These are phyloP conservation scores for Proales similis DNA, from an alignment of 1,140 invertebrate species.

Conservation along the genomic window DNA sequence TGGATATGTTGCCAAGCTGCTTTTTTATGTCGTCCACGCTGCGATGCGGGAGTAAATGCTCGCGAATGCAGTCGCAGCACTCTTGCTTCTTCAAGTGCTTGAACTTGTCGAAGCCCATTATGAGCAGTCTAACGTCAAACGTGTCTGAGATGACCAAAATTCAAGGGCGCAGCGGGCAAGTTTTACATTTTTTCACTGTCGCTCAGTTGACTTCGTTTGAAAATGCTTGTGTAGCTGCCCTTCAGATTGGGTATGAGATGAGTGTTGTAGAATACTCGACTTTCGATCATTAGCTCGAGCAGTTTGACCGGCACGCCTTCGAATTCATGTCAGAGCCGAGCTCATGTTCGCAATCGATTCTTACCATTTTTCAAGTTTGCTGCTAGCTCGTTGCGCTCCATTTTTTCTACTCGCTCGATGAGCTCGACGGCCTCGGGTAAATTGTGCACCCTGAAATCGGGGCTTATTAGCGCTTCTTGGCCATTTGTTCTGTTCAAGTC, in stretches of 20 bases:
- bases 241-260: conserved; percentile 27
- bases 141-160: too few species aligned
- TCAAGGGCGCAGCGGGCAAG: too few species aligned
- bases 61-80: conserved; percentile 31
- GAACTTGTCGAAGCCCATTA: conserved; percentile 30
- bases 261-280: conserved; percentile 32
- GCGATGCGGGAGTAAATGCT: conserved; percentile 19
- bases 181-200: conserved; percentile 37
- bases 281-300: conserved; percentile 19
- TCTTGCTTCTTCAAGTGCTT: conserved; percentile 34
- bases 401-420: neutral
- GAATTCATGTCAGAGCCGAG: neutral
- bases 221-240: conserved; percentile 4
- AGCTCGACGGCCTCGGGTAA: conserved; percentile 16
- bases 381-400: too few species aligned
- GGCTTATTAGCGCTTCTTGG: neutral
- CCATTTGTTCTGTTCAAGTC: conserved; percentile 1
- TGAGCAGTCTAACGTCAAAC: too few species aligned
- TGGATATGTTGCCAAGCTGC: conserved; percentile 28
- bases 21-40: conserved; percentile 15
- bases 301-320: conserved; percentile 30
- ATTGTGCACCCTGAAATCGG: conserved; percentile 12
- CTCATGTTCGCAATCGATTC: conserved; percentile 3
- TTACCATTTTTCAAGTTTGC: too few species aligned
- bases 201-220: conserved; percentile 23